phyloP scores from a whole-genome alignment of 1,140 invertebrate species.

The Habropoda laboriosa region DNA sequence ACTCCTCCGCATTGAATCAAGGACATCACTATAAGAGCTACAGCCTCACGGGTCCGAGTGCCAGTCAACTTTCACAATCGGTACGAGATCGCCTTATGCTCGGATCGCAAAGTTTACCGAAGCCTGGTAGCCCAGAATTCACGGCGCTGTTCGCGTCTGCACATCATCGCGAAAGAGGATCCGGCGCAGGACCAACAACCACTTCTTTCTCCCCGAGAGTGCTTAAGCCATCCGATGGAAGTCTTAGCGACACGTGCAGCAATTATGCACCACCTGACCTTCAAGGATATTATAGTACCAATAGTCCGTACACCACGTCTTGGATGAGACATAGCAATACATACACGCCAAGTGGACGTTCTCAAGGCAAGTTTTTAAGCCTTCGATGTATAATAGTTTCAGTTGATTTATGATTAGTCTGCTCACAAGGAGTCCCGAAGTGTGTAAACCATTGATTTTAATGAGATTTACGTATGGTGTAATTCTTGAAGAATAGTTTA shows the following conservation, averaged over 20 bases:
- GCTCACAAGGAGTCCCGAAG: too few relatives aligned
- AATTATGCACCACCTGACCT: slow-evolving; percentile 83
- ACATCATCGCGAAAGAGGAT: slow-evolving; percentile 77
- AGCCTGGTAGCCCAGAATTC: slow-evolving; percentile 87
- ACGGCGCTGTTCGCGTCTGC: slow-evolving; percentile 83
- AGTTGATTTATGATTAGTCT: background rate
- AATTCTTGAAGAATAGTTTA: too few relatives aligned
- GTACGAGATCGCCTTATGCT: slow-evolving; percentile 90
- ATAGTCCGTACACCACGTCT: slow-evolving; percentile 82
- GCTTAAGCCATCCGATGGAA: slow-evolving; percentile 85
- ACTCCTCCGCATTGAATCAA: slow-evolving; percentile 73
- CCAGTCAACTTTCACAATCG: slow-evolving; percentile 91
- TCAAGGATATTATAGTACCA: slow-evolving; percentile 79
- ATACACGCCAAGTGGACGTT: slow-evolving; percentile 82
- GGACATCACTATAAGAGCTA: slow-evolving; percentile 87
- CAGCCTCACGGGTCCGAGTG: slow-evolving; percentile 90
- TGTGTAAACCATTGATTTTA: too few relatives aligned
- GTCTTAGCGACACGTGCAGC: slow-evolving; percentile 87
- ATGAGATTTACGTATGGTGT: too few relatives aligned
- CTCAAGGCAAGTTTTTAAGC: slow-evolving; percentile 67
- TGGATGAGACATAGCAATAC: slow-evolving; percentile 84
- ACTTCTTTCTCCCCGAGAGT: slow-evolving; percentile 79
- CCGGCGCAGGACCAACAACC: slow-evolving; percentile 75
- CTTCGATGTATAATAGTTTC: background rate
- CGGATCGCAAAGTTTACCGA: slow-evolving; percentile 90